Base-by-base conservation (phyloP, 2,113 vertebrate genomes). In the Notiomystis cincta region DNA sequence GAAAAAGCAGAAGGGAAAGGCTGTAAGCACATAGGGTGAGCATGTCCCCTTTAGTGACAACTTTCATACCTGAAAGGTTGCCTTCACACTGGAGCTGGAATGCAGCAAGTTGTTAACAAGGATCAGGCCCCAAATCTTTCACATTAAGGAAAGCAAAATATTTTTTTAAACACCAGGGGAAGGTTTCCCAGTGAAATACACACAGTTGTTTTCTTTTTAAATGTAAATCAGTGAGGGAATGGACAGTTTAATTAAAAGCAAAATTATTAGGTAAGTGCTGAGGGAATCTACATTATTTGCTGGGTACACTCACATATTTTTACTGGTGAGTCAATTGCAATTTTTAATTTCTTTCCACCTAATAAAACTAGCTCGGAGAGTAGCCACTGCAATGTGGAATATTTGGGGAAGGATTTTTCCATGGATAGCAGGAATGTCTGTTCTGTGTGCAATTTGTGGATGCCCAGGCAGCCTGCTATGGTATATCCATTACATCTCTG, bases 201-300 rank as follows among this genome's bases (percentile, higher is more conserved):
- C 67, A 82, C 53, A 86, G 78, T 64, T 93, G 90, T 90, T 97
- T 97, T 97, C 93, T 96, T 97, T 95, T 94, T 54, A 96, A 95
- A 97, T 95, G 94, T 95, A 96, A 95, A 90, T 95, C 94, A 97
- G 86, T 86, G 70, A 44, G 1, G 70, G 78, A 95, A 93, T 57
- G 91, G 90, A 95, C 94, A 96, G 79, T 96, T 96, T 96, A 96
- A 97, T 97, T 96, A 97, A 95, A 97, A 96, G 87, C 47, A 87
- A 96, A 96, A 96, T 96, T 95, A 97, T 97, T 95, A 93, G 88
- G 76, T 85, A 95, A 91, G 75, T 96, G 90, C 82, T 90, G 66
- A 92, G 90, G 91, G 91, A 96, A 77, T 89, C 85, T 88, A 72
- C 81, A 91, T 96, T 96, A 92, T 96, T 96, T 90, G 57, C 67